Percentiles rank a stretch among this genome's conserved stretches.
Conservation (phyloP, 2,797 vertebrate genomes). For the Pelobates cultripes region DNA sequence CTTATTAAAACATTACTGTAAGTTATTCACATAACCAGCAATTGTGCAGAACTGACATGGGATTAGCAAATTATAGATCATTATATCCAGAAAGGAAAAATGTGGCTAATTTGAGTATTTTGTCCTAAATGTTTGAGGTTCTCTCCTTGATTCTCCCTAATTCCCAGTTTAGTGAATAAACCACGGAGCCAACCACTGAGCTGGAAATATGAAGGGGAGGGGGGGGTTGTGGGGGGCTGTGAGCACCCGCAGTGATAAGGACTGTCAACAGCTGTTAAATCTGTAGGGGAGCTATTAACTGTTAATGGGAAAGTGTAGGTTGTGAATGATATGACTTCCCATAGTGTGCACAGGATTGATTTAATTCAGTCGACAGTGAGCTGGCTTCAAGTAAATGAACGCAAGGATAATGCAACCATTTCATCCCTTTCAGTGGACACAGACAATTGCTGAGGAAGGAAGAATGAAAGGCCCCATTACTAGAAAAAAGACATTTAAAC, state of each 20-base stretch:
- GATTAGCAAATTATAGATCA: no score
- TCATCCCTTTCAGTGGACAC: not conserved
- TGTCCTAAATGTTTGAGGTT: no score
- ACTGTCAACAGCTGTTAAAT: not conserved
- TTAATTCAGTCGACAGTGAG: not conserved
- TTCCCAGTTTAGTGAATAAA: no score
- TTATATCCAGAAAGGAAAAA: no score
- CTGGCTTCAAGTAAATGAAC: not conserved
- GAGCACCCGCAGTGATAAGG: not conserved
- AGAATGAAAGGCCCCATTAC: no score
- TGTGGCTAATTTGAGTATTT: no score
- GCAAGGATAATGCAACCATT: not conserved
- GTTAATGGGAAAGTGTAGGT: not conserved
- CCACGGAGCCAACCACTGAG: no score
- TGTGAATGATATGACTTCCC: not conserved
- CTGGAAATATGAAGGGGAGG: not conserved
- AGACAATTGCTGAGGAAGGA: not conserved
- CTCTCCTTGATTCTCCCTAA: no score
- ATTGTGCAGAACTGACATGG: no score
- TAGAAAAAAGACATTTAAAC: not conserved
- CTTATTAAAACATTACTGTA: not conserved
- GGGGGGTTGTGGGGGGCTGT: not conserved
- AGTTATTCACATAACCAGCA: no score
- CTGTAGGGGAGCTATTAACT: slow-evolving; percentile 15
- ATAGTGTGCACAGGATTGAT: not conserved